Conservation (phyloP, 2,113 vertebrate genomes). For the Salvelinus alpinus region DNA sequence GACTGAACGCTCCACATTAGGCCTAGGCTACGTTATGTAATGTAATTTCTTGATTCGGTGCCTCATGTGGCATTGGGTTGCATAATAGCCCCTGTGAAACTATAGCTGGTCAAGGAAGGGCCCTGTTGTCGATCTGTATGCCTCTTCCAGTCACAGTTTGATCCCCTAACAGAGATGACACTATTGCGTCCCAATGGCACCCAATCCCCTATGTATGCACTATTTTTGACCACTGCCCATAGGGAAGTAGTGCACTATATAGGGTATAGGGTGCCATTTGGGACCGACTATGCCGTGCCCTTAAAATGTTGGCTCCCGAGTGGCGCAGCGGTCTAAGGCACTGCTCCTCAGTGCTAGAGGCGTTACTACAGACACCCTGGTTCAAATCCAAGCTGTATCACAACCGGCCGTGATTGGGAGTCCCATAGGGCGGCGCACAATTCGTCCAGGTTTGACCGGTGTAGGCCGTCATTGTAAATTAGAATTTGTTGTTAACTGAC, state of each 20-base stretch:
- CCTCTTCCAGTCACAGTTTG: slow-evolving; percentile 52
- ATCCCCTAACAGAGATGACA: slow-evolving; percentile 55
- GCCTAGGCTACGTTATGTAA: slow-evolving; percentile 60
- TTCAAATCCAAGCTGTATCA: no score
- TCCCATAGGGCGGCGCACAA: no score
- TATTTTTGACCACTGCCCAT: no score
- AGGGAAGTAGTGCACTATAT: slow-evolving; percentile 1
- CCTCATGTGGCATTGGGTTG: slow-evolving; percentile 60
- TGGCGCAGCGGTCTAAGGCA: no score
- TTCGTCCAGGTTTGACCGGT: no score
- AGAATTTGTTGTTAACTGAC: no score
- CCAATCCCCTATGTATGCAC: no score
- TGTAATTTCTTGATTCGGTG: slow-evolving; percentile 60
- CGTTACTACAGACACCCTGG: no score
- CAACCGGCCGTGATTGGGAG: no score
- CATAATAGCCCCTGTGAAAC: slow-evolving; percentile 53
- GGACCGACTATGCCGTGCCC: neutral
- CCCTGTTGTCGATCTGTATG: slow-evolving; percentile 35
- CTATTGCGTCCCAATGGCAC: neutral
- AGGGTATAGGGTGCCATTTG: slow-evolving; percentile 35
- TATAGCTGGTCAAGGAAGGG: slow-evolving; percentile 24
- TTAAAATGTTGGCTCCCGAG: no score
- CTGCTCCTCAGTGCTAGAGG: no score
- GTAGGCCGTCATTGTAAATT: no score
- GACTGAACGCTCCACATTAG: slow-evolving; percentile 57